A percentile compares a stretch with the other conserved stretches of the same genome.
phyloP scores from a whole-genome alignment of 2,888 invertebrate genomes.

The Ramazzottius varieornatus region DNA sequence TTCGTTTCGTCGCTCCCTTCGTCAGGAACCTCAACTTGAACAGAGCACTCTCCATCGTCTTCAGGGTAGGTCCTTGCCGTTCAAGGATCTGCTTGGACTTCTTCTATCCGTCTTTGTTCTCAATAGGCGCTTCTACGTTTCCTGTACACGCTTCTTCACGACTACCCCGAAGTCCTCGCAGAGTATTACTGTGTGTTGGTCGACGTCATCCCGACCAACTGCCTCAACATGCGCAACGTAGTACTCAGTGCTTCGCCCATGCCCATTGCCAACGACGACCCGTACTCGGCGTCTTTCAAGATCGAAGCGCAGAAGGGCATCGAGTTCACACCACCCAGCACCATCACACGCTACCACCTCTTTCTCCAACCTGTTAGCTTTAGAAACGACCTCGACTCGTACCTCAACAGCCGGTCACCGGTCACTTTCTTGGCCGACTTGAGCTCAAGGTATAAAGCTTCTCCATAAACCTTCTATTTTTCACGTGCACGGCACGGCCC shows the following conservation, averaged over 20 bases:
- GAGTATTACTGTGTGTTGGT: conserved; percentile 98
- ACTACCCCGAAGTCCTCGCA: conserved; percentile 95
- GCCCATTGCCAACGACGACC: background rate
- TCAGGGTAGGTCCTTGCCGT: conserved; percentile 40
- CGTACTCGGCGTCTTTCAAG: conserved; percentile 9
- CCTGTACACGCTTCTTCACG: conserved; percentile 73
- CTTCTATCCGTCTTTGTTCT: too few relatives aligned
- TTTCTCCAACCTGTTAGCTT: conserved; percentile 13
- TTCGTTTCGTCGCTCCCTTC: conserved; percentile 88
- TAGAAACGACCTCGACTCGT: conserved; percentile 58
- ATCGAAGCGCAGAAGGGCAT: conserved; percentile 18
- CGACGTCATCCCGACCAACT: conserved; percentile 95
- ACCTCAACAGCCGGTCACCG: conserved; percentile 70
- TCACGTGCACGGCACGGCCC: too few relatives aligned
- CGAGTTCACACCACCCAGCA: conserved; percentile 15
- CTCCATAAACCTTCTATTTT: too few relatives aligned
- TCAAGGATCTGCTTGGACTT: background rate
- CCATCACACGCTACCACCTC: conserved; percentile 12
- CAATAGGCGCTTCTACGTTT: conserved; percentile 50
- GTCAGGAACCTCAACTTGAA: conserved; percentile 83
- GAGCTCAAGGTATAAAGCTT: too few relatives aligned
- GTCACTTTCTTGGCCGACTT: conserved; percentile 83
- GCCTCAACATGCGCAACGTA: conserved; percentile 89
- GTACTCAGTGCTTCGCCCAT: conserved; percentile 52
- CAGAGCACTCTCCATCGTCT: conserved; percentile 67